Percentiles rank a stretch among this genome's conserved stretches.
These are phyloP conservation scores for Enteromius paludinosus DNA, from an alignment of 2,797 vertebrate genomes.

Conservation along the genomic window DNA sequence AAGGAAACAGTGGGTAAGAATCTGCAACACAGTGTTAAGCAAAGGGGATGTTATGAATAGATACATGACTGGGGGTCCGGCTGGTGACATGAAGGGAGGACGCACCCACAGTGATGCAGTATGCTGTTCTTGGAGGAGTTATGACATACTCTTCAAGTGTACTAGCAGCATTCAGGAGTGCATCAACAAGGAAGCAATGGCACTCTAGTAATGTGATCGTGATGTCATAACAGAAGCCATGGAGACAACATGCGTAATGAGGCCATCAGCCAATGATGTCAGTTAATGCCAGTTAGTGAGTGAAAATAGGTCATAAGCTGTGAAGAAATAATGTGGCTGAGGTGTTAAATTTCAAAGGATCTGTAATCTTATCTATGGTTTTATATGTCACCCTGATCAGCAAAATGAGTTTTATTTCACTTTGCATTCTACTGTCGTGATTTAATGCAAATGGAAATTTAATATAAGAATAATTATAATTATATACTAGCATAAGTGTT, in stretches of 20 bases:
- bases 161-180: slow-evolving; percentile 32
- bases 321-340: slow-evolving; percentile 21
- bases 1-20: slow-evolving; percentile 55
- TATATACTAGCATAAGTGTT: slow-evolving; percentile 6
- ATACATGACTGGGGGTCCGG: slow-evolving; percentile 40
- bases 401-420: not conserved
- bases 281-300: slow-evolving; percentile 28
- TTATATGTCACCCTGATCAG: not conserved
- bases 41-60: slow-evolving; percentile 33
- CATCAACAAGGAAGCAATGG: slow-evolving; percentile 40
- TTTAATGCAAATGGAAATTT: not conserved
- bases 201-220: slow-evolving; percentile 37
- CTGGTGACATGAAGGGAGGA: slow-evolving; percentile 38
- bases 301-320: slow-evolving; percentile 21
- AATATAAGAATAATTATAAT: not conserved
- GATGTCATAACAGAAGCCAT: slow-evolving; percentile 39
- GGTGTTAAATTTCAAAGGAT: slow-evolving; percentile 20
- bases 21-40: slow-evolving; percentile 51
- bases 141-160: slow-evolving; percentile 35
- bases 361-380: slow-evolving; percentile 4
- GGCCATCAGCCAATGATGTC: slow-evolving; percentile 42
- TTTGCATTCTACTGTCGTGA: not conserved
- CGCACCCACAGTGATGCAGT: slow-evolving; percentile 41
- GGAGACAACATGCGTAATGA: slow-evolving; percentile 17
- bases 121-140: slow-evolving; percentile 30